Conservation (phyloP, 2,888 invertebrate species). For the Dynastes tityus region DNA sequence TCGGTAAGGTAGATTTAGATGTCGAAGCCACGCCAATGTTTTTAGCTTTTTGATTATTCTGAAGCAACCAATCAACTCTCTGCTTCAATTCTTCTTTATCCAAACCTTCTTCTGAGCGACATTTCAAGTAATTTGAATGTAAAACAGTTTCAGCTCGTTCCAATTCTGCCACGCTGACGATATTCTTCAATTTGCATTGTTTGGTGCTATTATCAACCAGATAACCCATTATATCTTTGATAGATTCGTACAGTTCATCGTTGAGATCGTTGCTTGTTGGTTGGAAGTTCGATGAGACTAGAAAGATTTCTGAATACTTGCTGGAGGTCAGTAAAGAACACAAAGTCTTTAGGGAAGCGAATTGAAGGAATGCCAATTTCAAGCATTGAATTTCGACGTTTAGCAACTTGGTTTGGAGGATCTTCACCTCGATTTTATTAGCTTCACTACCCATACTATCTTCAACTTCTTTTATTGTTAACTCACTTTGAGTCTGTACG, state of each 20-base stretch:
- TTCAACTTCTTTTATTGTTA: constrained; percentile 55
- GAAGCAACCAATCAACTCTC: constrained; percentile 52
- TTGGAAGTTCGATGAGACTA: constrained; percentile 69
- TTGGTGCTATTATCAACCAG: constrained; percentile 70
- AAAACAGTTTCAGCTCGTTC: constrained; percentile 72
- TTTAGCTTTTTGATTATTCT: constrained; percentile 49
- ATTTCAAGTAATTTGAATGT: constrained; percentile 67
- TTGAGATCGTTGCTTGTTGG: constrained; percentile 54
- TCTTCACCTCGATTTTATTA: constrained; percentile 60
- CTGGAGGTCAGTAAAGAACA: constrained; percentile 72
- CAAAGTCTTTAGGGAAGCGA: constrained; percentile 74
- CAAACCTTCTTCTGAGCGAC: constrained; percentile 66
- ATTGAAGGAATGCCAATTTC: constrained; percentile 73
- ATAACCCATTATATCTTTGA: constrained; percentile 68
- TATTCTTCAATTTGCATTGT: constrained; percentile 69
- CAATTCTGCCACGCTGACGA: constrained; percentile 70
- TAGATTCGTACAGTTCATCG: constrained; percentile 60
- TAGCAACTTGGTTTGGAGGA: constrained; percentile 67
- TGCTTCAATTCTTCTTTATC: constrained; percentile 64
- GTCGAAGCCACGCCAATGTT: constrained; percentile 23
- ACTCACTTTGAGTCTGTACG: constrained; percentile 53
- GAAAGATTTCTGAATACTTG: constrained; percentile 73
- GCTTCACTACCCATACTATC: constrained; percentile 53
- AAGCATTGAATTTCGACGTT: constrained; percentile 70
- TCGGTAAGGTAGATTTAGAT: constrained; percentile 38